These are phyloP conservation scores for Automeris io DNA, from an alignment of 2,888 invertebrate species.

Conservation along the genomic window DNA sequence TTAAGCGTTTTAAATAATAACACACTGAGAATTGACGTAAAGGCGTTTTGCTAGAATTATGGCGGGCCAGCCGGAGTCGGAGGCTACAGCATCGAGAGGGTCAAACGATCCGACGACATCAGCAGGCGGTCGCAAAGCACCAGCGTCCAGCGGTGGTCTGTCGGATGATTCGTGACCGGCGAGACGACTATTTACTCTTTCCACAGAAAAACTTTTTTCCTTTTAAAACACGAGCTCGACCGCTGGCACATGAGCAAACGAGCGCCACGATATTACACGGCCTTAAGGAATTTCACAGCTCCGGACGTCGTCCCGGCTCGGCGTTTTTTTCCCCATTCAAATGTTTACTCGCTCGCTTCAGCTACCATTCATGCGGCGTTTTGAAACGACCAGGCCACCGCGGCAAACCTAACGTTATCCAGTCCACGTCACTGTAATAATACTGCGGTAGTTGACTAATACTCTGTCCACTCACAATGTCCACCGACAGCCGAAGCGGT, in stretches of 20 bases:
- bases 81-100: conserved; percentile 12
- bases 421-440: conserved; percentile 75
- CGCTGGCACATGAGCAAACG: conserved; percentile 69
- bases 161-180: conserved; percentile 66
- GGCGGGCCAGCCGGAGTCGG: conserved; percentile 60
- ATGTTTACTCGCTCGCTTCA: conserved; percentile 71
- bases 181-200: conserved; percentile 67
- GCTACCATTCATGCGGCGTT: conserved; percentile 71
- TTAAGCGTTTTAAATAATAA: conserved; percentile 76
- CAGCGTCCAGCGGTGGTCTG: conserved; percentile 64
- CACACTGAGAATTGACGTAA: conserved; percentile 77
- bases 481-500: conserved; percentile 72
- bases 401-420: conserved; percentile 70
- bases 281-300: conserved; percentile 75
- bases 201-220: conserved; percentile 70
- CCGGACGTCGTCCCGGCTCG: conserved; percentile 52
- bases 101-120: conserved; percentile 12
- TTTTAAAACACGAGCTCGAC: conserved; percentile 69
- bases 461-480: conserved; percentile 74
- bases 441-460: conserved; percentile 77
- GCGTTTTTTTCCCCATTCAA: conserved; percentile 61
- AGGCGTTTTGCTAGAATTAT: conserved; percentile 68
- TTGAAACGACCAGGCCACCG: conserved; percentile 65
- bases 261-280: conserved; percentile 69
- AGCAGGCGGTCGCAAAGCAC: conserved; percentile 18